These are phyloP conservation scores for Pheosia tremula DNA, from an alignment of 2,888 invertebrate genomes.

Conservation along the genomic window DNA sequence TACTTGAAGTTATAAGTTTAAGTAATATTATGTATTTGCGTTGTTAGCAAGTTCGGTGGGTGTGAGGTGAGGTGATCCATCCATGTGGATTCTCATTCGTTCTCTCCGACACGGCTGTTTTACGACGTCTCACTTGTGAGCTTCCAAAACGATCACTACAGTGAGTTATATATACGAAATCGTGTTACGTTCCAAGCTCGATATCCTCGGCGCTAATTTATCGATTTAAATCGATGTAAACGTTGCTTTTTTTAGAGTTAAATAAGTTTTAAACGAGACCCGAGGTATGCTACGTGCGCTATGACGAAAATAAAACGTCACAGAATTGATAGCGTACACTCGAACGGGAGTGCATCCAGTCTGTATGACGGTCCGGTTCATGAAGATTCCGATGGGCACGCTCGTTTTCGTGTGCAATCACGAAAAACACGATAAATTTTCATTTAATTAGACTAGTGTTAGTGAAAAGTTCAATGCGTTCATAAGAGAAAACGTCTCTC, in stretches of 20 bases:
- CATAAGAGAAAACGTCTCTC: slow-evolving; percentile 20
- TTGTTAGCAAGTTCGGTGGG: too few relatives aligned
- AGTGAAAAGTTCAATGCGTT: slow-evolving; percentile 28
- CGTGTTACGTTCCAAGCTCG: too few relatives aligned
- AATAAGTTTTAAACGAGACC: neutral
- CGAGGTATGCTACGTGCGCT: neutral
- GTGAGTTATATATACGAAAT: too few relatives aligned
- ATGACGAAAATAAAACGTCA: neutral
- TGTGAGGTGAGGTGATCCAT: too few relatives aligned
- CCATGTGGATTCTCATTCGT: too few relatives aligned
- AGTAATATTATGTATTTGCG: too few relatives aligned
- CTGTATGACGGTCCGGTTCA: neutral
- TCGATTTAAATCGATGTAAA: neutral
- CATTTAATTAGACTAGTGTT: slow-evolving; percentile 22
- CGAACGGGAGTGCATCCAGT: slow-evolving; percentile 16
- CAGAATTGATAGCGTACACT: neutral
- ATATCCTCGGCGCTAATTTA: neutral
- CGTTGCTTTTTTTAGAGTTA: neutral
- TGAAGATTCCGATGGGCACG: neutral
- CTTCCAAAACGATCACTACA: too few relatives aligned
- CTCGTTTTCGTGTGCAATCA: neutral
- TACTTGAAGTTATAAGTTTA: too few relatives aligned
- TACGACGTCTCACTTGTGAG: too few relatives aligned
- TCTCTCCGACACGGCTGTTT: too few relatives aligned
- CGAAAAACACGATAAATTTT: slow-evolving; percentile 8